Percentiles rank a stretch among this genome's conserved stretches.
These are phyloP conservation scores for Clarias pachynema DNA, from an alignment of 2,797 vertebrate genomes.

Conservation along the genomic window DNA sequence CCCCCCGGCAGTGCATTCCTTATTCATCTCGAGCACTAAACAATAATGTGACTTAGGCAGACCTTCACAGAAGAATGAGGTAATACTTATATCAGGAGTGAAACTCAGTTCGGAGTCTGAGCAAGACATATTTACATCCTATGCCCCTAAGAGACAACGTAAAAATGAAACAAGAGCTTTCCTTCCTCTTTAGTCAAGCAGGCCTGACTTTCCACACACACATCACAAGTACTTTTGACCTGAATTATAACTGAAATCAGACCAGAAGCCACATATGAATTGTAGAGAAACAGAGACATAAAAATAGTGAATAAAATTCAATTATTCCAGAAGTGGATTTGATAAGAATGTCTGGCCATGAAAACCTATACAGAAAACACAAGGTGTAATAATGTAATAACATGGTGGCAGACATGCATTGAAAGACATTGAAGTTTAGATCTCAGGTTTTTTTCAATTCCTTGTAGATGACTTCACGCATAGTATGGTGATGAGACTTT, in stretches of 20 bases:
- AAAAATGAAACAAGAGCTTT: slow-evolving; percentile 18
- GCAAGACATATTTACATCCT: background rate
- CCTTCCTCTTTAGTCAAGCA: background rate
- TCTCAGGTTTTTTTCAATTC: background rate
- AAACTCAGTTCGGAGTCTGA: slow-evolving; percentile 2
- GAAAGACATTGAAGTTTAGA: background rate
- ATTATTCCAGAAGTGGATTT: background rate
- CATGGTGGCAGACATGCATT: background rate
- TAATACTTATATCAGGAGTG: slow-evolving; percentile 17
- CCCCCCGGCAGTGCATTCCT: too few species aligned
- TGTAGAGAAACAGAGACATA: background rate
- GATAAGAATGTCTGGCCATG: background rate
- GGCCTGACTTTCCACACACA: slow-evolving; percentile 1
- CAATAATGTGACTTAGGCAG: background rate
- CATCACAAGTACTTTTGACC: background rate
- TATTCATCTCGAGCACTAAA: slow-evolving; percentile 6
- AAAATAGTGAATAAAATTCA: background rate
- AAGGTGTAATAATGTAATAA: background rate
- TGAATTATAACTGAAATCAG: slow-evolving; percentile 4
- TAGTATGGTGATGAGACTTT: too few species aligned
- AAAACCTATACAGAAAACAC: background rate
- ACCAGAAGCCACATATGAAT: background rate
- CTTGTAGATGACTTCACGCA: too few species aligned
- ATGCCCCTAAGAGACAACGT: background rate
- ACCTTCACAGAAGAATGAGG: slow-evolving; percentile 12